Conservation (phyloP, 2,888 invertebrate genomes). For the Odontocerum albicorne region DNA sequence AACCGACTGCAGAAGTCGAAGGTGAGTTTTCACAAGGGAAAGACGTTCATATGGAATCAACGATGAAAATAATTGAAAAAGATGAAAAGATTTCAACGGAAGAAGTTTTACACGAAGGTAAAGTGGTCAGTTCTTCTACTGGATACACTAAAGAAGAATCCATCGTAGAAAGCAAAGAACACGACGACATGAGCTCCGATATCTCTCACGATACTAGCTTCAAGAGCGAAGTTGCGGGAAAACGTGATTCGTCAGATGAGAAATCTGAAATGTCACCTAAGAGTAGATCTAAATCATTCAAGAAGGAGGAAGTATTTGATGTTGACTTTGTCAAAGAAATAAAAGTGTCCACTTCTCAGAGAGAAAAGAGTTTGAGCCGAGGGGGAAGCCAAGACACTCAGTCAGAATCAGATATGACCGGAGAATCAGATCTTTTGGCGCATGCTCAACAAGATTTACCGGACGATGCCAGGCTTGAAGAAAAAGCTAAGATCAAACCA, state of each 20-base stretch:
- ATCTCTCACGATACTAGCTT: slow-evolving; percentile 54
- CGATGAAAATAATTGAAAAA: slow-evolving; percentile 52
- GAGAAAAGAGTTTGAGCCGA: slow-evolving; percentile 54
- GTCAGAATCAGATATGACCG: slow-evolving; percentile 58
- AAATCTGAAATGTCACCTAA: slow-evolving; percentile 50
- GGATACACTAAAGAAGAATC: slow-evolving; percentile 56
- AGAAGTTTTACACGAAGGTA: slow-evolving; percentile 54
- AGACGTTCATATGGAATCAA: slow-evolving; percentile 51
- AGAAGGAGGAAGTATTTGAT: slow-evolving; percentile 56
- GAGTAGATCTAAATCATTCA: slow-evolving; percentile 54
- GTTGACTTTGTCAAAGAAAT: slow-evolving; percentile 58
- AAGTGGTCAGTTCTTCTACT: slow-evolving; percentile 51
- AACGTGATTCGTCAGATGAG: slow-evolving; percentile 43
- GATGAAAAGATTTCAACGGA: slow-evolving; percentile 52
- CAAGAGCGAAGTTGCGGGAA: slow-evolving; percentile 50
- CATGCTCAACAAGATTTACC: slow-evolving; percentile 29
- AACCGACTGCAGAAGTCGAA: slow-evolving; percentile 50
- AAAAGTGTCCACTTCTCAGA: slow-evolving; percentile 53
- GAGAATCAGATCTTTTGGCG: slow-evolving; percentile 47
- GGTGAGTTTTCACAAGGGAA: slow-evolving; percentile 47
- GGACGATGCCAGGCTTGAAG: slow-evolving; percentile 44
- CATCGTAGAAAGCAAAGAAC: slow-evolving; percentile 55
- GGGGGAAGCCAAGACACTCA: slow-evolving; percentile 60
- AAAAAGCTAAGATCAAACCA: slow-evolving; percentile 43
- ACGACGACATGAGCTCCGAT: slow-evolving; percentile 54